Conservation (phyloP, 2,888 invertebrate genomes). For the Drosophila limbata region DNA sequence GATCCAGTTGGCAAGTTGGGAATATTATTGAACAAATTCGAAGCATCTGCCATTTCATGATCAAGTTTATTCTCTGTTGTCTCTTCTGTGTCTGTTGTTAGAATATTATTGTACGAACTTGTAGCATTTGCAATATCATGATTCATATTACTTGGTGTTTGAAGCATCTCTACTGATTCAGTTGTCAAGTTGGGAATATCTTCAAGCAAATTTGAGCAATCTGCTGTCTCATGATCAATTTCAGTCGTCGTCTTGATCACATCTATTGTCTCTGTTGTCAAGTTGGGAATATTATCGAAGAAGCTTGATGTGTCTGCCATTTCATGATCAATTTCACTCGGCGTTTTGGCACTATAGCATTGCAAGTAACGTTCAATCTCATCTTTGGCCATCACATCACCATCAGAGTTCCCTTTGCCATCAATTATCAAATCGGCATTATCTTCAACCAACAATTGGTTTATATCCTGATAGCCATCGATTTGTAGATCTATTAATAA, state of each 20-base stretch:
- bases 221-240: slow-evolving; percentile 16
- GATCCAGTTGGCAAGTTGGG: not conserved
- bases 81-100: too few species aligned
- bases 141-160: not conserved
- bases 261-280: not conserved
- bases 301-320: slow-evolving; percentile 12
- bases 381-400: not conserved
- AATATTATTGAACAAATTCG: slow-evolving; percentile 23
- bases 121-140: not conserved
- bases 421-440: not conserved
- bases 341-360: slow-evolving; percentile 20
- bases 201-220: slow-evolving; percentile 14
- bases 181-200: slow-evolving; percentile 12
- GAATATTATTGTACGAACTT: not conserved
- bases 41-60: slow-evolving; percentile 8
- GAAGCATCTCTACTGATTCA: not conserved
- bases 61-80: slow-evolving; percentile 22
- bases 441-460: not conserved
- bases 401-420: not conserved
- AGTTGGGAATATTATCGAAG: slow-evolving; percentile 25
- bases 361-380: slow-evolving; percentile 24
- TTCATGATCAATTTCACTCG: slow-evolving; percentile 25
- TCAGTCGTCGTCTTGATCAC: slow-evolving; percentile 25
- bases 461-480: slow-evolving; percentile 4
- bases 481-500: not conserved